Percentiles rank a stretch among this genome's conserved stretches.
Evolutionary conservation across 2,113 vertebrate genomes (phyloP).

Genomic region (Malurus alboscapulatus): DNA sequence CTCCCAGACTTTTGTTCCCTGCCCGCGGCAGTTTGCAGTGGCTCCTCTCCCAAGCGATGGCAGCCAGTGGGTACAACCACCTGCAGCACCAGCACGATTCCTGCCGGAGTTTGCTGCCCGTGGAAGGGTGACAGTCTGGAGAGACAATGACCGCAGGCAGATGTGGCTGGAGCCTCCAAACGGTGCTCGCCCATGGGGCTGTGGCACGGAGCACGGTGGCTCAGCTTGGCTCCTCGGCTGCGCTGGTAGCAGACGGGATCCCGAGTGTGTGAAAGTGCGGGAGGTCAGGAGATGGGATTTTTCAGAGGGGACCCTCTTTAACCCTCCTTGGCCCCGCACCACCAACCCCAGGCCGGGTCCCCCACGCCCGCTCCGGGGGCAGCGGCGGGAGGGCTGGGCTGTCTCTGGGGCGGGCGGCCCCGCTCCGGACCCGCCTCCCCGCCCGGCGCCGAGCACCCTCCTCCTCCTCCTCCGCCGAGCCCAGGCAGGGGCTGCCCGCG

Average conservation of each 20-base stretch:
- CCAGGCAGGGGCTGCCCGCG: not conserved
- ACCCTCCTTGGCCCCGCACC: not conserved
- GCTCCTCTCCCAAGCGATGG: not conserved
- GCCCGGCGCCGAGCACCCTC: not conserved
- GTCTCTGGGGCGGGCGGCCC: not conserved
- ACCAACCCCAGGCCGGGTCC: not conserved
- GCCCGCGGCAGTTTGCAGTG: rapidly evolving
- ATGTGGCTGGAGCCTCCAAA: too few relatives aligned
- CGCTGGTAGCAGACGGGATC: rapidly evolving
- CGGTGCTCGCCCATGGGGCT: rapidly evolving
- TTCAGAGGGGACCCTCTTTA: not conserved
- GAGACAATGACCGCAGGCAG: rapidly evolving
- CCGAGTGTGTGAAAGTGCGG: rapidly evolving
- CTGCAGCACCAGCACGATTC: rapidly evolving
- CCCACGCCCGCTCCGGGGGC: not conserved
- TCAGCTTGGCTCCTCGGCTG: not conserved
- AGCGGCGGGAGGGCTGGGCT: not conserved
- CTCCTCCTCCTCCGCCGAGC: not conserved
- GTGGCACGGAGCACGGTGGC: rapidly evolving
- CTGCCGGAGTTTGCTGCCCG: rapidly evolving
- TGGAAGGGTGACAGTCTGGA: rapidly evolving
- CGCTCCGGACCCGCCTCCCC: not conserved
- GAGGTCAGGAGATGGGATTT: not conserved
- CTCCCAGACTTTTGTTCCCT: rapidly evolving
- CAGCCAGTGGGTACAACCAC: rapidly evolving